Base-by-base conservation (phyloP, 2,888 invertebrate genomes). In the Dicyrtoma fusca region DNA sequence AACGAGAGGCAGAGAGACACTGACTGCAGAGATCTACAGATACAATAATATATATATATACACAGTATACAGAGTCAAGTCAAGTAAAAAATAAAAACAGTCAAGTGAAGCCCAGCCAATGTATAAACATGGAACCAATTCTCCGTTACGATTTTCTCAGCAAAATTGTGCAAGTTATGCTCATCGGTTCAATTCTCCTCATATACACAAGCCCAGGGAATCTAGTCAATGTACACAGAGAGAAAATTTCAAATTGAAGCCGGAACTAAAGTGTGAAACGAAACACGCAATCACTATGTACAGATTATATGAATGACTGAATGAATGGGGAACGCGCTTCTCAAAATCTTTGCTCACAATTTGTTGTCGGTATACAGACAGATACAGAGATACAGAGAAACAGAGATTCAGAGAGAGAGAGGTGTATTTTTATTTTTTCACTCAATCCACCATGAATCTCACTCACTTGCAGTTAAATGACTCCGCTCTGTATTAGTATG, bases 231-330 rank as follows among this genome's bases (percentile, higher is more conserved):
- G n/a, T n/a, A n/a, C n/a, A n/a, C n/a, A n/a, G 59, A 72, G 66
- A 72, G 72, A 72, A 72, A 72, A 72, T 62, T 71, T 71, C 59
- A 61, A 72, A 72, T 72, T 72, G 72, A 66, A 72, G 72, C 72
- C 72, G 72, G 72, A 72, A 72, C 72, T 72, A 72, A 72, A 66
- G 61, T 66, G 72, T 49, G 66, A 66, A 70, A 62, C 62, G 69
- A 70, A 61, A 65, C 59, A 71, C 71, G 71, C 71, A 71, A 71
- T 65, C 55, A 65, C 65, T 65, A 65, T 65, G 71, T 59, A 71
- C 45, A 71, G 45, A 65, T 21, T 45, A 25, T 21, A 34, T 34
- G 34, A 34, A 34, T 34, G 34, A 34, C 34, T 34, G 34, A 34
- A 34, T 34, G 34, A 34, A 34, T 34, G 34, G 34, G 34, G 34